Conservation (phyloP, 2,888 invertebrate species). For the Gisinianus flammeolus region DNA sequence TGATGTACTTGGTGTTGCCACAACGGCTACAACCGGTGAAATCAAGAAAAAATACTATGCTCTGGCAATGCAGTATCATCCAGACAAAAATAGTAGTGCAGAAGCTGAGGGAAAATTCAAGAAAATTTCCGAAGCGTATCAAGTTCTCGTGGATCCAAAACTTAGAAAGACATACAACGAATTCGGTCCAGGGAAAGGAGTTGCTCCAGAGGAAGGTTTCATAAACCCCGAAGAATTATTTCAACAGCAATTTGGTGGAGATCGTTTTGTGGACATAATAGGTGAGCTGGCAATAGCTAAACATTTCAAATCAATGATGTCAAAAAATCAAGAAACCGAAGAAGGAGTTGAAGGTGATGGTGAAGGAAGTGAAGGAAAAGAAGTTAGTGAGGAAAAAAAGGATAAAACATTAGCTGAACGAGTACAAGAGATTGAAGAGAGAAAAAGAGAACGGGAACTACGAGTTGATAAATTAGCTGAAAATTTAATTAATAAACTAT, state of each 20-base stretch:
- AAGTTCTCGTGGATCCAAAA: slow-evolving; percentile 54
- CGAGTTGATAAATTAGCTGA: slow-evolving; percentile 53
- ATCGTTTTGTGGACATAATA: slow-evolving; percentile 58
- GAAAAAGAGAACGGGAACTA: slow-evolving; percentile 54
- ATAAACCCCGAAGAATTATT: slow-evolving; percentile 59
- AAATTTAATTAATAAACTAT: slow-evolving; percentile 53
- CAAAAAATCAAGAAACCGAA: slow-evolving; percentile 51
- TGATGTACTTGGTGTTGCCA: slow-evolving; percentile 52
- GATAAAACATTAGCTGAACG: slow-evolving; percentile 54
- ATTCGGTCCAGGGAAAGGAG: slow-evolving; percentile 56
- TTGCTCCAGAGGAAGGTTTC: slow-evolving; percentile 57
- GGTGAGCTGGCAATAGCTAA: slow-evolving; percentile 58
- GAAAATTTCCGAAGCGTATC: slow-evolving; percentile 54
- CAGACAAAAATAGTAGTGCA: slow-evolving; percentile 48
- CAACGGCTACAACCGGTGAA: slow-evolving; percentile 51
- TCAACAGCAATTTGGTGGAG: slow-evolving; percentile 58
- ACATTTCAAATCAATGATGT: slow-evolving; percentile 58
- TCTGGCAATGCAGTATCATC: slow-evolving; percentile 52
- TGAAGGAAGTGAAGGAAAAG: slow-evolving; percentile 35
- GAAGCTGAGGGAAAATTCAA: slow-evolving; percentile 54
- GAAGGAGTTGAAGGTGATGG: slow-evolving; percentile 39
- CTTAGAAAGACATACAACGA: slow-evolving; percentile 58
- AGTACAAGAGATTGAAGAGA: slow-evolving; percentile 54
- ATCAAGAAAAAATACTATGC: slow-evolving; percentile 54
- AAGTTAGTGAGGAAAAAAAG: slow-evolving; percentile 27